phyloP scores from a whole-genome alignment of 1,140 invertebrate species.

The Leguminivora glycinivorella region DNA sequence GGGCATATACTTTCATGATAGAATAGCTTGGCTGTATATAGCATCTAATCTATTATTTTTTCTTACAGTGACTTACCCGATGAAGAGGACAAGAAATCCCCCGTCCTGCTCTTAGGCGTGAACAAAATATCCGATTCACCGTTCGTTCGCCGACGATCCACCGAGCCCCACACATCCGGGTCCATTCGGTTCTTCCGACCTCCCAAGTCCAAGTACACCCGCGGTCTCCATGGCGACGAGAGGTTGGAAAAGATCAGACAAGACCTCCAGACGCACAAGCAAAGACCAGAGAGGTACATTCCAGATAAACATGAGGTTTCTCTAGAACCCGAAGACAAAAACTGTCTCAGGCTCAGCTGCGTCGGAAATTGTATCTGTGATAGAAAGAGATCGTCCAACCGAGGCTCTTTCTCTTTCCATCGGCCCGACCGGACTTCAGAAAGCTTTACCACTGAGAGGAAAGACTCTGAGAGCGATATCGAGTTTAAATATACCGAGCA shows the following conservation, averaged over 20 bases:
- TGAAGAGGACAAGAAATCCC: conserved; percentile 73
- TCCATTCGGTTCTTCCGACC: conserved; percentile 70
- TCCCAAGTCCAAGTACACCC: conserved; percentile 70
- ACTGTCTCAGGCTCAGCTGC: conserved; percentile 61
- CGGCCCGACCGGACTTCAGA: conserved; percentile 42
- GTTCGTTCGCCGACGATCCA: conserved; percentile 58
- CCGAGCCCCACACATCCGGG: conserved; percentile 60
- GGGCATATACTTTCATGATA: not conserved
- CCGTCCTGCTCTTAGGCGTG: conserved; percentile 70
- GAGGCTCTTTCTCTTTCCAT: conserved; percentile 71
- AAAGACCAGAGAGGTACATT: conserved; percentile 68
- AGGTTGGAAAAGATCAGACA: conserved; percentile 70
- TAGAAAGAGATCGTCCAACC: conserved; percentile 54
- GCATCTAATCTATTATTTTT: conserved; percentile 31
- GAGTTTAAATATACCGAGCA: conserved; percentile 73
- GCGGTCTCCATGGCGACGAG: conserved; percentile 69
- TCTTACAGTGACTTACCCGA: conserved; percentile 71
- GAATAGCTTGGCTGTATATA: not conserved
- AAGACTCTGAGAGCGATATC: conserved; percentile 69
- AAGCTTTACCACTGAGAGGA: conserved; percentile 33
- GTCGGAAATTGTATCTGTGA: conserved; percentile 66
- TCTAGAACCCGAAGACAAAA: conserved; percentile 54
- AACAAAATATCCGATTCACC: conserved; percentile 73
- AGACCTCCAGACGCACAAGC: conserved; percentile 70
- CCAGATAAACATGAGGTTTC: conserved; percentile 59